A percentile compares a stretch with the other conserved stretches of the same genome.
phyloP scores from a whole-genome alignment of 2,797 vertebrate genomes.

The Macropus fuliginosus region DNA sequence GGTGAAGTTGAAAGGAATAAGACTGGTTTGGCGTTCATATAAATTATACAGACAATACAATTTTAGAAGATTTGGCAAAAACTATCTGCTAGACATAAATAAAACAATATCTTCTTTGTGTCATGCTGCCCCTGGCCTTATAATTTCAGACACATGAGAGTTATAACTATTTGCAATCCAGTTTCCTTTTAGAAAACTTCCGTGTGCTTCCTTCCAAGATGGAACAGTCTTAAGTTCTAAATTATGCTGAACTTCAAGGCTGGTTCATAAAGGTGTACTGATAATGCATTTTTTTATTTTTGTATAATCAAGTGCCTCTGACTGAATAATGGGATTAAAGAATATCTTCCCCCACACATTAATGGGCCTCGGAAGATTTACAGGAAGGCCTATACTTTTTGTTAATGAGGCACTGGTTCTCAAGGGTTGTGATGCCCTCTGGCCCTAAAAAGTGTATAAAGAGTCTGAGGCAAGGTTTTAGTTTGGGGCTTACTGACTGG shows the following conservation, averaged over 20 bases:
- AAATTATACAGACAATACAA: background rate
- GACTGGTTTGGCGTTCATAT: background rate
- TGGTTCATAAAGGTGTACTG: background rate
- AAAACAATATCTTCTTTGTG: background rate
- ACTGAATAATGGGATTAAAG: too few species aligned
- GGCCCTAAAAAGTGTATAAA: too few species aligned
- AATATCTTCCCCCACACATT: too few species aligned
- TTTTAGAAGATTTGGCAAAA: background rate
- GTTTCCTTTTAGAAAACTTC: background rate
- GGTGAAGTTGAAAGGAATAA: background rate
- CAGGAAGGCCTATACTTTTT: too few species aligned
- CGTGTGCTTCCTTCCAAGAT: background rate
- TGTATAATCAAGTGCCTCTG: too few species aligned
- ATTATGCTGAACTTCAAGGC: background rate
- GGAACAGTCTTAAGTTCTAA: background rate
- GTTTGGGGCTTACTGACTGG: too few species aligned
- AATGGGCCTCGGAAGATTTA: too few species aligned
- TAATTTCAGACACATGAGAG: background rate
- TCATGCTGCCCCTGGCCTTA: background rate
- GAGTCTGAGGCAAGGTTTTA: too few species aligned
- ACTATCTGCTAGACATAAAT: background rate
- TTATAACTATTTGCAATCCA: background rate
- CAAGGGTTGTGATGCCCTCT: too few species aligned
- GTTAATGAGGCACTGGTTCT: too few species aligned
- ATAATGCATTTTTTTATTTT: too few species aligned